These are phyloP conservation scores for Metallyticus violacea DNA, from an alignment of 2,888 invertebrate species.

Conservation along the genomic window DNA sequence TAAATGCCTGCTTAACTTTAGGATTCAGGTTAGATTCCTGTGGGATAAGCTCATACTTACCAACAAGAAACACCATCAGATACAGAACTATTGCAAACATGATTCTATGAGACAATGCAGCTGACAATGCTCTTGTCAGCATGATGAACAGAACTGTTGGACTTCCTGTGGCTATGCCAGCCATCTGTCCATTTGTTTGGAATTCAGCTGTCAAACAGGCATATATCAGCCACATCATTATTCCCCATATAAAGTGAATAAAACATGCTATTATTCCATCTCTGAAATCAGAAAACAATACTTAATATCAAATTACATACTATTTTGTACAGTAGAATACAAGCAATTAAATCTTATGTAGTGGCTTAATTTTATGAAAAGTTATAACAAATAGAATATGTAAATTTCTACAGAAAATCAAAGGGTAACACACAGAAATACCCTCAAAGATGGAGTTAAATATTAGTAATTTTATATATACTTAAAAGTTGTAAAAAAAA, in stretches of 20 bases:
- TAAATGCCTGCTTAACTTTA: no score
- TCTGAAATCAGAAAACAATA: not conserved
- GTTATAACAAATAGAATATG: no score
- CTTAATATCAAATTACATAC: not conserved
- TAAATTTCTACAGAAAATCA: no score
- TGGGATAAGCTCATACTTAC: not conserved
- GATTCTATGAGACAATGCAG: not conserved
- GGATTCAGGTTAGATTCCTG: no score
- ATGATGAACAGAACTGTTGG: conserved; percentile 5
- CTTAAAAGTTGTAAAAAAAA: no score
- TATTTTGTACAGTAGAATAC: not conserved
- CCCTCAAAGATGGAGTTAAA: no score
- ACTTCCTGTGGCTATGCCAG: not conserved
- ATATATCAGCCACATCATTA: conserved; percentile 10
- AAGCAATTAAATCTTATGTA: no score
- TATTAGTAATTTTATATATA: no score
- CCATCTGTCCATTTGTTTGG: not conserved
- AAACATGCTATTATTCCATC: not conserved
- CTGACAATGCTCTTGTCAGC: not conserved
- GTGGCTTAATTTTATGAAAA: no score
- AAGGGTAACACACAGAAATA: no score
- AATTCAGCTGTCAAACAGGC: not conserved
- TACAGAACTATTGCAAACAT: not conserved
- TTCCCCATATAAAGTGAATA: conserved; percentile 4
- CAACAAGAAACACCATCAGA: conserved; percentile 5